Conservation (phyloP, 1,140 invertebrate species). For the Brachionus angularis region DNA sequence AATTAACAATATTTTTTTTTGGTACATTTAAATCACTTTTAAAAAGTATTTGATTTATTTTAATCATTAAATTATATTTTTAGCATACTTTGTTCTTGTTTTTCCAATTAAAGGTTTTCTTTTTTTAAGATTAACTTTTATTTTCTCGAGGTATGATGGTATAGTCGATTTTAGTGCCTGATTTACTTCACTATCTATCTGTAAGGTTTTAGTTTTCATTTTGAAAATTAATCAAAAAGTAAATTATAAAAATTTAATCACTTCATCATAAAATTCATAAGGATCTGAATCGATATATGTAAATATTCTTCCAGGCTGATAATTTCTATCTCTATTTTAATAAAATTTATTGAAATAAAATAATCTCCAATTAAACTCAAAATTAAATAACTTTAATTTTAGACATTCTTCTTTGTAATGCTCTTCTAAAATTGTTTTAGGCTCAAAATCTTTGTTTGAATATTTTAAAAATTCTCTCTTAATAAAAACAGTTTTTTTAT, state of each 20-base stretch:
- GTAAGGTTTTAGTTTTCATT: background rate
- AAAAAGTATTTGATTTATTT: background rate
- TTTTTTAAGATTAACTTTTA: background rate
- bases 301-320: slow-evolving; percentile 34
- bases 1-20: slow-evolving; percentile 53
- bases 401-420: slow-evolving; percentile 22
- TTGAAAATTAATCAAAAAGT: background rate
- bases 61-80: background rate
- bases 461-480: slow-evolving; percentile 33
- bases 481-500: background rate
- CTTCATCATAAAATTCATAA: slow-evolving; percentile 19
- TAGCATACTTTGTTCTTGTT: background rate
- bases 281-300: slow-evolving; percentile 40
- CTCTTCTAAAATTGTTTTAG: slow-evolving; percentile 11
- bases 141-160: background rate
- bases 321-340: background rate
- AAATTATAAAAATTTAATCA: background rate
- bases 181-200: slow-evolving; percentile 23
- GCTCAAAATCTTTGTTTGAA: background rate
- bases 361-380: background rate
- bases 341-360: background rate
- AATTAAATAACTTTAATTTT: slow-evolving; percentile 13
- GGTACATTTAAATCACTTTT: slow-evolving; percentile 47
- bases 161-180: background rate
- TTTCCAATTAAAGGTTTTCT: background rate